Evolutionary conservation across 2,797 vertebrate genomes (phyloP).

Genomic region (Syncerus caffer): DNA sequence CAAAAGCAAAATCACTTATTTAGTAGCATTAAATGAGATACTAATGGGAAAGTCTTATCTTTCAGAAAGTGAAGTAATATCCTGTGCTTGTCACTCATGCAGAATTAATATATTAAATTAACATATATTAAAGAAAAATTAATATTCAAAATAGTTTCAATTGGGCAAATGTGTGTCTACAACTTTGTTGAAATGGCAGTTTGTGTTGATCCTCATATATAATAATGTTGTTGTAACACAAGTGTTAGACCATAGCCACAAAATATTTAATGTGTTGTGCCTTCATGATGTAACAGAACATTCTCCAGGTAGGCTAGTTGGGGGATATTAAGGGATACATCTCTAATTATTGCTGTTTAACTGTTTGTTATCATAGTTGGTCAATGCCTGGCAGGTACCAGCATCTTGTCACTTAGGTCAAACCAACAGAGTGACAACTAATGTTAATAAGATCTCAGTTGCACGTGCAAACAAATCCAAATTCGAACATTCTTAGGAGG

Average conservation of each 20-base stretch:
- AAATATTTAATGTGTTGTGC: conserved; percentile 95
- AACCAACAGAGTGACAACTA: conserved; percentile 82
- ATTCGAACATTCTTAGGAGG: conserved; percentile 83
- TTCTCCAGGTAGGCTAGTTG: conserved; percentile 89
- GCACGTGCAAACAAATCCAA: conserved; percentile 86
- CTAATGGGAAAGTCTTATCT: conserved; percentile 45
- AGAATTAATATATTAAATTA: conserved; percentile 69
- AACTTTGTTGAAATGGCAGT: conserved; percentile 82
- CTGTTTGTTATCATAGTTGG: conserved; percentile 90
- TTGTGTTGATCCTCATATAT: conserved; percentile 84
- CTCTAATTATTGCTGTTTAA: conserved; percentile 87
- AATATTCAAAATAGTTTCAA: conserved; percentile 67
- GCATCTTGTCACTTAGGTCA: conserved; percentile 83
- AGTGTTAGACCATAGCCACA: conserved; percentile 90
- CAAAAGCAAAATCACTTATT: conserved; percentile 72
- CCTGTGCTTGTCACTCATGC: conserved; percentile 66
- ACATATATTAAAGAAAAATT: conserved; percentile 66
- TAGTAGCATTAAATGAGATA: conserved; percentile 58
- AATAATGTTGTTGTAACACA: conserved; percentile 86
- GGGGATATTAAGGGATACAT: conserved; percentile 86
- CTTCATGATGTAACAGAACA: conserved; percentile 94
- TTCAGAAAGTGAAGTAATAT: conserved; percentile 70
- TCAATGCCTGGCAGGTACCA: conserved; percentile 90
- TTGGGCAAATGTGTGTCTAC: conserved; percentile 83
- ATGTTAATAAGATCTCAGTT: conserved; percentile 85